A percentile compares a stretch with the other conserved stretches of the same genome.
phyloP scores from a whole-genome alignment of 2,888 invertebrate genomes.

The Eupithecia centaureata region DNA sequence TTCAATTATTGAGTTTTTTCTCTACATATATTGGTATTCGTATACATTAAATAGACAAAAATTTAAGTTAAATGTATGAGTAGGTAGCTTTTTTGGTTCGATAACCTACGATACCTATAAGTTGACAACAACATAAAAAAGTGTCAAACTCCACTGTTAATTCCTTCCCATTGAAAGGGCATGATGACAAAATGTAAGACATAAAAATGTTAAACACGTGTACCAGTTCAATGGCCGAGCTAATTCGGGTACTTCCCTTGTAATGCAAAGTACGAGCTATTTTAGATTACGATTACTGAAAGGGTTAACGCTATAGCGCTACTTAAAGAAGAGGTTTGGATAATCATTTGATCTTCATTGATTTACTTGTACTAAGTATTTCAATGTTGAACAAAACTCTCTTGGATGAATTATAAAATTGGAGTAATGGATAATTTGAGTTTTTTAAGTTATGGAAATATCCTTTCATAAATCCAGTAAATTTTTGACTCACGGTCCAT shows the following conservation, averaged over 20 bases:
- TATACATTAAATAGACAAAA: too few relatives aligned
- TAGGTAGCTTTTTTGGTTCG: too few relatives aligned
- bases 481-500: too few relatives aligned
- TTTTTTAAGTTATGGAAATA: background rate
- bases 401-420: background rate
- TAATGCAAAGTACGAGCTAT: conserved; percentile 60
- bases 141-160: background rate
- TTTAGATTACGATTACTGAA: conserved; percentile 52
- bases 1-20: too few relatives aligned
- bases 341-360: conserved; percentile 4
- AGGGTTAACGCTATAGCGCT: conserved; percentile 10
- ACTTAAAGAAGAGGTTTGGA: background rate
- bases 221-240: conserved; percentile 66
- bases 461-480: too few relatives aligned
- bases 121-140: background rate
- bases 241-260: conserved; percentile 71
- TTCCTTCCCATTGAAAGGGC: background rate
- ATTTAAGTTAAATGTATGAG: too few relatives aligned
- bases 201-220: conserved; percentile 44
- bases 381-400: background rate
- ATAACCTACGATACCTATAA: too few relatives aligned
- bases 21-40: too few relatives aligned
- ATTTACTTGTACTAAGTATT: background rate
- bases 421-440: too few relatives aligned
- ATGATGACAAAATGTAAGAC: conserved; percentile 24